Conservation (phyloP, 2,797 vertebrate genomes). For the Phylloscopus collybita region DNA sequence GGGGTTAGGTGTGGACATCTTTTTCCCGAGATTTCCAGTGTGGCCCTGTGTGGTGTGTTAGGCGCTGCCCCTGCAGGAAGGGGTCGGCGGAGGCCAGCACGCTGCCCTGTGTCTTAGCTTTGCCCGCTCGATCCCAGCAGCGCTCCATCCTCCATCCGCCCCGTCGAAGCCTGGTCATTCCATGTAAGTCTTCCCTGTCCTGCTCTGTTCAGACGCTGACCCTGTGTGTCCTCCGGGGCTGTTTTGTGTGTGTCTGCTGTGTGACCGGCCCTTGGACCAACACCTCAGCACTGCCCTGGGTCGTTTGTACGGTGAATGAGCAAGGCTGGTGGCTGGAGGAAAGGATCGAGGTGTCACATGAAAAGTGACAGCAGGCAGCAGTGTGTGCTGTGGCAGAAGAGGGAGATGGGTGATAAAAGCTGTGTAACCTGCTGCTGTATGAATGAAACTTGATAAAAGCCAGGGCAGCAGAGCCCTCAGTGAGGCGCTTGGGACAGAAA, state of each 20-base stretch:
- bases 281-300: not conserved
- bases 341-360: not conserved
- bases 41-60: too few relatives aligned
- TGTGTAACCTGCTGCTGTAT: not conserved
- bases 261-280: not conserved
- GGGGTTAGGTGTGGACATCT: too few relatives aligned
- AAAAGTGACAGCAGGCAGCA: not conserved
- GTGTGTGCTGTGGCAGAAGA: not conserved
- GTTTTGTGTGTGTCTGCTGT: not conserved
- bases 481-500: not conserved
- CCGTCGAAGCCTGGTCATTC: not conserved
- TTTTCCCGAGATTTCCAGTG: not conserved
- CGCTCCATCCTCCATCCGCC: accelerated
- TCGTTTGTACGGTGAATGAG: not conserved
- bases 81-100: accelerated
- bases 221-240: too few relatives aligned
- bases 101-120: not conserved
- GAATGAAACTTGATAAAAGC: not conserved
- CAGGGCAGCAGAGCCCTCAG: not conserved
- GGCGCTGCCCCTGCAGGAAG: too few relatives aligned
- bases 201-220: too few relatives aligned
- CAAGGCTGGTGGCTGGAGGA: not conserved
- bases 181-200: accelerated
- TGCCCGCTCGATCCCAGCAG: accelerated
- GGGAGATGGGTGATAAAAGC: not conserved